These are phyloP conservation scores for Copidosoma aretas DNA, from an alignment of 2,888 invertebrate genomes.

Conservation along the genomic window DNA sequence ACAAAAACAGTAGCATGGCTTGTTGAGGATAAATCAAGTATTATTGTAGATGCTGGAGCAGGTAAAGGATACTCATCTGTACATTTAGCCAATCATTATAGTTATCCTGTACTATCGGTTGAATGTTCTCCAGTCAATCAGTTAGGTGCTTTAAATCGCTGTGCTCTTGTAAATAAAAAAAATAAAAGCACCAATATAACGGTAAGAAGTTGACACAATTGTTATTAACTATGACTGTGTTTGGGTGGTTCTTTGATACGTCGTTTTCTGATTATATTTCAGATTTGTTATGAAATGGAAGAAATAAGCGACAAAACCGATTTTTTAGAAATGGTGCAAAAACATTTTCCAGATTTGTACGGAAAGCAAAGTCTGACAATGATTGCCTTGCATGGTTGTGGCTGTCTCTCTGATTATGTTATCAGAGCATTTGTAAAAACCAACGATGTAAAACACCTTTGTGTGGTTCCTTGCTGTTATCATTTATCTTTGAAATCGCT, in stretches of 20 bases:
- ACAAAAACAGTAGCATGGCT: slow-evolving; percentile 48
- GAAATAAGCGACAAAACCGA: slow-evolving; percentile 54
- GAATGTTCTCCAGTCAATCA: slow-evolving; percentile 77
- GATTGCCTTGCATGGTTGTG: slow-evolving; percentile 88
- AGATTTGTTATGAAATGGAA: slow-evolving; percentile 52
- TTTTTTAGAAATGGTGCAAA: slow-evolving; percentile 49
- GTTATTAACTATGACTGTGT: not conserved
- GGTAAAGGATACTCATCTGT: slow-evolving; percentile 85
- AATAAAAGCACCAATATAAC: slow-evolving; percentile 45
- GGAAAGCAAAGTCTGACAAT: slow-evolving; percentile 54
- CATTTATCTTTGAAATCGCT: slow-evolving; percentile 73
- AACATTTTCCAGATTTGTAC: slow-evolving; percentile 47
- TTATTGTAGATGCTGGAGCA: slow-evolving; percentile 81
- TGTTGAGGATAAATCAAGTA: slow-evolving; percentile 40
- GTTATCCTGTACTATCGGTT: slow-evolving; percentile 78
- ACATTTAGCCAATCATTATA: slow-evolving; percentile 72
- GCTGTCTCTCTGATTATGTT: slow-evolving; percentile 78
- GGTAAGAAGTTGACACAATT: slow-evolving; percentile 45
- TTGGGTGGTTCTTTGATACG: not conserved
- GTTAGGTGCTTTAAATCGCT: slow-evolving; percentile 69
- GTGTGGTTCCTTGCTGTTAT: slow-evolving; percentile 91
- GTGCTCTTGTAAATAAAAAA: slow-evolving; percentile 44
- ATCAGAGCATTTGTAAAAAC: slow-evolving; percentile 73
- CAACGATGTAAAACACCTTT: slow-evolving; percentile 67
- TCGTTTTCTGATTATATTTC: slow-evolving; percentile 38